Evolutionary conservation across 2,113 vertebrate species (phyloP).

Genomic region (Clarias magur): DNA sequence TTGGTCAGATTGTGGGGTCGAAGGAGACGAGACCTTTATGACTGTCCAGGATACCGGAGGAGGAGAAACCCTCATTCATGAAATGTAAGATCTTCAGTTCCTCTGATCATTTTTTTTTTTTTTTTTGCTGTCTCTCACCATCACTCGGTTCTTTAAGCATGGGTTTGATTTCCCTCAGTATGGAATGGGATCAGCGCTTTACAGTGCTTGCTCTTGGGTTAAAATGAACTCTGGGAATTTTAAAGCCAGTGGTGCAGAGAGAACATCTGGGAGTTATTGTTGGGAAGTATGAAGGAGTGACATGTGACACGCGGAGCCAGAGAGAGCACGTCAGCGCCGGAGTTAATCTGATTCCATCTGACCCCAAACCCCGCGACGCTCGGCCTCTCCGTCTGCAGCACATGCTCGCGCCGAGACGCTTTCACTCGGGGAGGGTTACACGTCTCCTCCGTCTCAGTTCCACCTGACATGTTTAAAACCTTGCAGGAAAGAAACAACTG

Average conservation of each 20-base stretch:
- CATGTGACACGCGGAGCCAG: neutral
- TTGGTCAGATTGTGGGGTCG: constrained; percentile 12
- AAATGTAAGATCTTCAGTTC: neutral
- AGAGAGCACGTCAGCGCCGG: neutral
- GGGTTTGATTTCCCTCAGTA: neutral
- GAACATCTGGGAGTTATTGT: neutral
- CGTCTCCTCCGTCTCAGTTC: neutral
- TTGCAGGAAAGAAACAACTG: no score
- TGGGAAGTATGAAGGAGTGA: neutral
- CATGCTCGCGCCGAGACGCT: no score
- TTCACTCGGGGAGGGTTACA: neutral
- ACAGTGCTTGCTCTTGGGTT: neutral
- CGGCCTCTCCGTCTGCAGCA: neutral
- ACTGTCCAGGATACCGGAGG: neutral
- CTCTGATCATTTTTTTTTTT: neutral
- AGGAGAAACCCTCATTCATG: neutral
- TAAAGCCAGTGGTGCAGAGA: neutral
- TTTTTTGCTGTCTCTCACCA: neutral
- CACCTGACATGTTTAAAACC: neutral
- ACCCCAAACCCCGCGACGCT: neutral
- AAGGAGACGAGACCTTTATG: constrained; percentile 6
- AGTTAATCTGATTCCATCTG: neutral
- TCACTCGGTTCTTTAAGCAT: neutral
- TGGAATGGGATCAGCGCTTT: neutral
- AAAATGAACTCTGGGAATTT: neutral